Evolutionary conservation across 1,140 invertebrate species (phyloP), one percentile per base, ranked within the genome.

Genomic region (Caenorhabditis latens): DNA sequence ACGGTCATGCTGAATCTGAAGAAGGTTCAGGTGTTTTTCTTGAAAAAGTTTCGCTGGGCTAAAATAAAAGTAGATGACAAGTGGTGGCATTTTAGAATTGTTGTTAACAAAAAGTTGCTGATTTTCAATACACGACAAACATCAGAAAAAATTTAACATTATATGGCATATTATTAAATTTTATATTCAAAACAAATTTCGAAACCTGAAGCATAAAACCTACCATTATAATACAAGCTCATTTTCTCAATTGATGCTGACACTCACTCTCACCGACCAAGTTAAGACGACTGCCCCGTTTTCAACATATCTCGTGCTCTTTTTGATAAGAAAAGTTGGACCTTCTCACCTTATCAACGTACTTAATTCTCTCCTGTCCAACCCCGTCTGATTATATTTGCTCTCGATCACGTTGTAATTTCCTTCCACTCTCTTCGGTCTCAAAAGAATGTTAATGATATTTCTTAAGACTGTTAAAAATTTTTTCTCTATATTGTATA

Each of bases 351-450:
- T 79, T 79, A 79, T 79, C 71, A 50, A 21, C 11, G 46, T n/a
- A 32, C 32, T 50, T 42, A 71, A 71, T 11, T n/a, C 42, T 19
- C 19, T n/a, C n/a, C n/a, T 58, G 40, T 71, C 65, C 24, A 9
- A 71, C 0, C 42, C 46, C 40, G 43, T 71, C 67, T 50, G 43
- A 79, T 71, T 71, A 71, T 71, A 16, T 79, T 79, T 79, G 71
- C 46, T 79, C 46, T 79, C 16, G 46, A 79, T 79, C 71, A 71
- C 65, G 65, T 71, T 71, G 50, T 79, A 46, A 67, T 40, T 9
- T 43, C 46, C n/a, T 46, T 4, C 42, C 9, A 42, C 21, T n/a
- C 71, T 24, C 42, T n/a, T 40, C 21, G 2, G 1, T 65, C 32
- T 65, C 24, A 40, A 40, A 9, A 14, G 24, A 71, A 63, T 14